Percentiles rank a stretch among this genome's conserved stretches.
These are phyloP conservation scores for Scomber japonicus DNA, from an alignment of 2,113 vertebrate genomes.

Conservation along the genomic window DNA sequence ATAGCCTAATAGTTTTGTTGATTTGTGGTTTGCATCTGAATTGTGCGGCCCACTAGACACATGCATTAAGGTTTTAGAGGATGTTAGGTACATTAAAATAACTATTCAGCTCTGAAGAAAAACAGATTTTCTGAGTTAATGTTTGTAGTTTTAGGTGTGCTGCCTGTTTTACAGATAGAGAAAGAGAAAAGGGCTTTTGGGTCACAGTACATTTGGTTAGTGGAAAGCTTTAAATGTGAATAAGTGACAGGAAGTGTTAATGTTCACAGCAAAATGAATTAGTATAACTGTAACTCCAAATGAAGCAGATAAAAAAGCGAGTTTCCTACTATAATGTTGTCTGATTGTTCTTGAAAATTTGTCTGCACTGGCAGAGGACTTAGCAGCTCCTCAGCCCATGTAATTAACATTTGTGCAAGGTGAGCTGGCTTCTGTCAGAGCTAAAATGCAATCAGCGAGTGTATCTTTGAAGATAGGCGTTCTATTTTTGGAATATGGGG, in stretches of 20 bases:
- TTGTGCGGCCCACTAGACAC: neutral
- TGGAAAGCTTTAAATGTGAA: neutral
- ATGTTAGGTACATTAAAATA: neutral
- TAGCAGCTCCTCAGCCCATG: neutral
- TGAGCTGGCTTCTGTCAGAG: neutral
- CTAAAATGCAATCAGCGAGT: constrained; percentile 8
- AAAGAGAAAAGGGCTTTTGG: too few relatives aligned
- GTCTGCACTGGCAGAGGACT: neutral
- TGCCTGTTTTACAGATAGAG: neutral
- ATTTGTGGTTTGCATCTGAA: neutral
- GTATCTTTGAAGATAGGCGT: constrained; percentile 3
- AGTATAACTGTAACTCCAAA: constrained; percentile 2
- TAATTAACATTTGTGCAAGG: neutral
- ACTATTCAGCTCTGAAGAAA: neutral
- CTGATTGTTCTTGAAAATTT: neutral
- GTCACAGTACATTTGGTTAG: too few relatives aligned
- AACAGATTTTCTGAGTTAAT: neutral
- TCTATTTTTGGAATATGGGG: constrained; percentile 25
- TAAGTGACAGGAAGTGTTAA: neutral
- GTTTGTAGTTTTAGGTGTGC: neutral
- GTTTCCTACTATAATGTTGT: neutral
- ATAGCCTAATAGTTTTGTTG: neutral
- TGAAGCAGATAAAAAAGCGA: neutral
- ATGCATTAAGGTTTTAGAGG: neutral
- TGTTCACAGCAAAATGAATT: neutral